phyloP scores from a whole-genome alignment of 2,113 vertebrate species.

The Protobothrops flavoviridis region DNA sequence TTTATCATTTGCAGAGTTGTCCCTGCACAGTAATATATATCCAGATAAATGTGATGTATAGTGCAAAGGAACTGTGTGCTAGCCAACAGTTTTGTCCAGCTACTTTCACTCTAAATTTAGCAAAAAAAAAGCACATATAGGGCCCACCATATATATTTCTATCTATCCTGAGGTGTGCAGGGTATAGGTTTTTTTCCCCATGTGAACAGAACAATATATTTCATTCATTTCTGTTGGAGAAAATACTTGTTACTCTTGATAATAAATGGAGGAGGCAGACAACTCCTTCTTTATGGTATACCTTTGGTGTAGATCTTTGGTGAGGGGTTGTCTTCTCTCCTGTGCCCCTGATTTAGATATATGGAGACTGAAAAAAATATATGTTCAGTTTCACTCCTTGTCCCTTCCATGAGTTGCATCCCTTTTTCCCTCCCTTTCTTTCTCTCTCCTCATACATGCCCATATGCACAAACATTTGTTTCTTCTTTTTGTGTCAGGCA shows the following conservation, averaged over 20 bases:
- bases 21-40: background rate
- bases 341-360: background rate
- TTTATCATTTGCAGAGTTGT: background rate
- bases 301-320: background rate
- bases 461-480: background rate
- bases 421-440: too few relatives aligned
- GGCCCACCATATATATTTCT: background rate
- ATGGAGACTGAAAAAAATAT: background rate
- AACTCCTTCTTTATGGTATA: background rate
- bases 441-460: background rate
- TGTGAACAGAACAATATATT: background rate
- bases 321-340: background rate
- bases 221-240: background rate
- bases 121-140: background rate
- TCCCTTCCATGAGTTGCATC: too few relatives aligned
- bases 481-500: background rate
- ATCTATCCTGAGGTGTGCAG: background rate
- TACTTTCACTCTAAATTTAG: background rate
- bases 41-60: background rate
- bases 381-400: background rate
- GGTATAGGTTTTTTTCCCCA: background rate
- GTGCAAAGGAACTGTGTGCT: background rate
- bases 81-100: background rate
- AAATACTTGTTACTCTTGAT: background rate
- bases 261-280: background rate